phyloP scores from a whole-genome alignment of 2,113 vertebrate genomes.

The Rana temporaria region DNA sequence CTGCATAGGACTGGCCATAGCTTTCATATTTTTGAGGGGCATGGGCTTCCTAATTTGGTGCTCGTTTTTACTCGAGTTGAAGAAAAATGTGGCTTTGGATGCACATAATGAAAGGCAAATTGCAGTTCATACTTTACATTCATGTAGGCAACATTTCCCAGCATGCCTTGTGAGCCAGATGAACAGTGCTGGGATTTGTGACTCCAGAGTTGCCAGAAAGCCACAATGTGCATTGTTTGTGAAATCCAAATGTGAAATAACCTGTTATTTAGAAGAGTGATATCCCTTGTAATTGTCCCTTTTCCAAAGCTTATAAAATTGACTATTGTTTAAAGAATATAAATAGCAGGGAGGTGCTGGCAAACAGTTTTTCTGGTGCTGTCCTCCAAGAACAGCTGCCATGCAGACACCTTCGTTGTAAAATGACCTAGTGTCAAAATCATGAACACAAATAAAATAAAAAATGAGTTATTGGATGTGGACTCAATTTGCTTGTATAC shows the following conservation, averaged over 20 bases:
- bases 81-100: too few species aligned
- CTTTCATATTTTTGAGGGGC: too few species aligned
- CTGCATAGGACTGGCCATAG: too few species aligned
- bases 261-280: not conserved
- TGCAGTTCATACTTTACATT: too few species aligned
- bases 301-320: conserved; percentile 32
- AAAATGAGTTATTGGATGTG: not conserved
- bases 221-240: not conserved
- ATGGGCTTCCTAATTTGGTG: too few species aligned
- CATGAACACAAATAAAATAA: not conserved
- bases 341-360: conserved; percentile 29
- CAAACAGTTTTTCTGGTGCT: conserved; percentile 9
- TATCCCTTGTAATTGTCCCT: conserved; percentile 7
- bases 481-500: too few species aligned
- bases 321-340: conserved; percentile 22
- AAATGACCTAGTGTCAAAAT: conserved; percentile 1
- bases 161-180: too few species aligned
- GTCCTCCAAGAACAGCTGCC: conserved; percentile 36
- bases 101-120: too few species aligned
- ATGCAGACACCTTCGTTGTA: conserved; percentile 20
- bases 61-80: too few species aligned
- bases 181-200: not conserved
- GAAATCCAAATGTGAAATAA: not conserved
- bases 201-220: not conserved
- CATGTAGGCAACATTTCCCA: too few species aligned